Percentiles rank a stretch among this genome's conserved stretches.
phyloP scores from a whole-genome alignment of 2,888 invertebrate genomes.

The Rhagophthalmus giganteus region DNA sequence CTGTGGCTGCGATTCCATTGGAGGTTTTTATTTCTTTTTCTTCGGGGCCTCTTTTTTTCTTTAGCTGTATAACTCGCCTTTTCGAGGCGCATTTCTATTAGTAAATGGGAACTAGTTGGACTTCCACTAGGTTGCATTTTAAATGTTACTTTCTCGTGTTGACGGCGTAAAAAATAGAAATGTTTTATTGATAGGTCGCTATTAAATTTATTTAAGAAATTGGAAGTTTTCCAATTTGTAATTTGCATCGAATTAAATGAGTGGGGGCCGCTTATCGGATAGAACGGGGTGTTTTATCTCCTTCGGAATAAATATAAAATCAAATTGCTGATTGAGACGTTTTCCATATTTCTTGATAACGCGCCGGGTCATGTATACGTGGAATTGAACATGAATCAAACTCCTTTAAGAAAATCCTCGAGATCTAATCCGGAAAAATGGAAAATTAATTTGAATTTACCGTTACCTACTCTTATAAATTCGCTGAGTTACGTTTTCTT shows the following conservation, averaged over 20 bases:
- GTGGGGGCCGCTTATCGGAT: too few relatives aligned
- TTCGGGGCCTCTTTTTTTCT: constrained; percentile 15
- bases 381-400: constrained; percentile 23
- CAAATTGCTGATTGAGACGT: constrained; percentile 30
- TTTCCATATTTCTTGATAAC: constrained; percentile 21
- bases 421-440: constrained; percentile 33
- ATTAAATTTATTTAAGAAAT: not conserved
- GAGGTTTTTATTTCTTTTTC: constrained; percentile 37
- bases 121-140: not conserved
- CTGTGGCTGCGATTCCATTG: constrained; percentile 46
- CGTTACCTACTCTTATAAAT: constrained; percentile 33
- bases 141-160: not conserved
- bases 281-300: not conserved
- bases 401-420: constrained; percentile 22
- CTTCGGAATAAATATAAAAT: constrained; percentile 3
- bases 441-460: constrained; percentile 39
- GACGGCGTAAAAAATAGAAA: too few relatives aligned
- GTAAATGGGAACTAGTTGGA: constrained; percentile 12
- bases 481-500: constrained; percentile 36
- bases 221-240: constrained; percentile 3
- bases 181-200: too few relatives aligned
- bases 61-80: constrained; percentile 7
- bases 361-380: constrained; percentile 15
- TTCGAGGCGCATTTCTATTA: constrained; percentile 13
- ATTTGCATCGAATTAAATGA: constrained; percentile 12